Conservation (phyloP, 2,113 vertebrate species). For the Cephalopholis sonnerati region DNA sequence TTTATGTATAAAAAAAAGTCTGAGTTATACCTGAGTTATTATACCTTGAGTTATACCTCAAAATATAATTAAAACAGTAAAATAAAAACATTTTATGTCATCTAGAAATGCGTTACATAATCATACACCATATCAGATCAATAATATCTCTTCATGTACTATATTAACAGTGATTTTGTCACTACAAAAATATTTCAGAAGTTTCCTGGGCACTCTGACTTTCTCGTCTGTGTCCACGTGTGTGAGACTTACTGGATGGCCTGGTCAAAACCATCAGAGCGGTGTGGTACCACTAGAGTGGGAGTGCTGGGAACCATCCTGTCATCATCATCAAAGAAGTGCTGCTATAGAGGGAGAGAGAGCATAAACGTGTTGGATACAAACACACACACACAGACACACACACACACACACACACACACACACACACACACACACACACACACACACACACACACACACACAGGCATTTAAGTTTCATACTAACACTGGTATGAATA, state of each 20-base stretch:
- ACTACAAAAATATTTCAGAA: neutral
- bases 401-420: neutral
- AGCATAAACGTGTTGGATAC: neutral
- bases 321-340: constrained; percentile 96
- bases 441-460: neutral
- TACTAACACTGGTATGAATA: accelerated
- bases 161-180: neutral
- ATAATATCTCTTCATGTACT: neutral
- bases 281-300: constrained; percentile 92
- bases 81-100: neutral
- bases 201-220: neutral
- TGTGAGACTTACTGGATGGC: constrained; percentile 91
- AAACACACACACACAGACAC: neutral
- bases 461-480: neutral
- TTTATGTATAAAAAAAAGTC: neutral
- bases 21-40: too few relatives aligned
- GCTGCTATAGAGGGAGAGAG: constrained; percentile 83
- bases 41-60: too few relatives aligned
- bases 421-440: neutral
- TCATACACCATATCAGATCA: too few relatives aligned
- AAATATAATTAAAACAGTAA: neutral
- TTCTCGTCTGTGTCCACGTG: neutral
- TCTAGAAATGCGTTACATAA: neutral
- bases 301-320: constrained; percentile 96
- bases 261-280: constrained; percentile 94